phyloP scores from a whole-genome alignment of 2,113 vertebrate genomes.

The Rhombomys opimus region DNA sequence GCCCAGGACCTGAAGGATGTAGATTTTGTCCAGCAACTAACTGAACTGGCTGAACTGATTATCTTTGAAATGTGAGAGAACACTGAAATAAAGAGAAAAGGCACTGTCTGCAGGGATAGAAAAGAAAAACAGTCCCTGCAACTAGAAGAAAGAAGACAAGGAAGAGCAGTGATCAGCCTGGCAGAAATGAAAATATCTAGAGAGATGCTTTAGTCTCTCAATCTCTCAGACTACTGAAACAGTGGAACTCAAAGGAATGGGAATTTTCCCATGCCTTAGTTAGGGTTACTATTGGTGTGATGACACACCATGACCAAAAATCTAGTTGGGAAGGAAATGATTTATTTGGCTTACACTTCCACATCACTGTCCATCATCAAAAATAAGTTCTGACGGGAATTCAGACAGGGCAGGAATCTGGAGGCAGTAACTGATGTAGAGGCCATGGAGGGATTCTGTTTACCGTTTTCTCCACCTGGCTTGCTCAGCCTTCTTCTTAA shows the following conservation, averaged over 20 bases:
- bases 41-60: background rate
- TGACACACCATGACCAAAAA: background rate
- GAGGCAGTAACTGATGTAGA: background rate
- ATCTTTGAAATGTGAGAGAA: slow-evolving; percentile 22
- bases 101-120: background rate
- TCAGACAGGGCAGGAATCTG: background rate
- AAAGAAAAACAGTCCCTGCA: background rate
- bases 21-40: slow-evolving; percentile 6
- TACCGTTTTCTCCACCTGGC: background rate
- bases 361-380: background rate
- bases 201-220: background rate
- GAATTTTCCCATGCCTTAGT: background rate
- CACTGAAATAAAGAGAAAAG: background rate
- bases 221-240: background rate
- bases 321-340: background rate
- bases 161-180: background rate
- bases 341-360: background rate
- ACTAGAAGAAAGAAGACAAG: background rate
- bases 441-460: background rate
- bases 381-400: background rate
- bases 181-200: background rate
- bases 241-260: background rate
- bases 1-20: background rate
- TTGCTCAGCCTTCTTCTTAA: background rate
- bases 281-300: background rate